phyloP scores from a whole-genome alignment of 2,888 invertebrate genomes.

The Cabera pusaria region DNA sequence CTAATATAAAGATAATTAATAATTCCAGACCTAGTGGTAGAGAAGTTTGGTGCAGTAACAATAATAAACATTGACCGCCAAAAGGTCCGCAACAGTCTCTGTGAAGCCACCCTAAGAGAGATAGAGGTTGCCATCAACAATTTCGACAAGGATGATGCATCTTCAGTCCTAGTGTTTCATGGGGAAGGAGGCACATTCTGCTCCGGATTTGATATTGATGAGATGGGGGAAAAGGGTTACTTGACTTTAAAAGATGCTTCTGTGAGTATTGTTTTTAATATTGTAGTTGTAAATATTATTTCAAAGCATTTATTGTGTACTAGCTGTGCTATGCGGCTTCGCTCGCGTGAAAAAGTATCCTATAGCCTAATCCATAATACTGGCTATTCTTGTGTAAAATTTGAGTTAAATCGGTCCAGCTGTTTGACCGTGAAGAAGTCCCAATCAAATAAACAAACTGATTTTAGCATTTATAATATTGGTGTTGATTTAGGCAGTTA shows the following conservation, averaged over 20 bases:
- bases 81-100: conserved; percentile 91
- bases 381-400: too few relatives aligned
- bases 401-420: too few relatives aligned
- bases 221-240: conserved; percentile 82
- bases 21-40: conserved; percentile 70
- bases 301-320: too few relatives aligned
- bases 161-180: conserved; percentile 90
- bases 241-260: conserved; percentile 64
- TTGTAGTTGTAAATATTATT: too few relatives aligned
- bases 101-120: conserved; percentile 86
- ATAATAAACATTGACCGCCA: conserved; percentile 95
- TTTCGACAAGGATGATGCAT: conserved; percentile 90
- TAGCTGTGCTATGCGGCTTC: too few relatives aligned
- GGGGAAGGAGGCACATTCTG: conserved; percentile 98
- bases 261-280: conserved; percentile 39
- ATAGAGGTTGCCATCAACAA: conserved; percentile 88
- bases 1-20: too few relatives aligned
- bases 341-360: too few relatives aligned
- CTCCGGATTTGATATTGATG: conserved; percentile 94
- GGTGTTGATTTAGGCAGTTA: too few relatives aligned
- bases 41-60: conserved; percentile 86
- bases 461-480: too few relatives aligned
- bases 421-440: too few relatives aligned
- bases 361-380: too few relatives aligned
- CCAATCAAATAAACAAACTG: too few relatives aligned